These are phyloP conservation scores for Drosophila affinis DNA, from an alignment of 2,888 invertebrate genomes.

Conservation along the genomic window DNA sequence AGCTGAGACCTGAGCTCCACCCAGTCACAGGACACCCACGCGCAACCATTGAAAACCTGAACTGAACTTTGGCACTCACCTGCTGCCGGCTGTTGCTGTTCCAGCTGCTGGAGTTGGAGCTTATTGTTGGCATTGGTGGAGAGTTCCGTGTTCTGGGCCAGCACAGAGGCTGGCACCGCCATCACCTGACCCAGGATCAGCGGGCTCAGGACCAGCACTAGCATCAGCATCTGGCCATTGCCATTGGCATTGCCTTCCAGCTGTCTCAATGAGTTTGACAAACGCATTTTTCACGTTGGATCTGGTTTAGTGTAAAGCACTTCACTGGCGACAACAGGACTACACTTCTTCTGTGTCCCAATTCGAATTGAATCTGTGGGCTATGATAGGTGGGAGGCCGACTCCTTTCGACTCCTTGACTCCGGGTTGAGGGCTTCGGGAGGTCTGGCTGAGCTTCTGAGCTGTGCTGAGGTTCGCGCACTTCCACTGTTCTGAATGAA, in stretches of 20 bases:
- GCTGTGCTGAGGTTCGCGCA: constrained; percentile 63
- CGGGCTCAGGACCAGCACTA: constrained; percentile 61
- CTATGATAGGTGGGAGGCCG: constrained; percentile 20
- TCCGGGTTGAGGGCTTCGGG: constrained; percentile 8
- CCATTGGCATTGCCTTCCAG: neutral
- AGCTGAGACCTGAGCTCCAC: constrained; percentile 8
- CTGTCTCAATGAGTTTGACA: constrained; percentile 36
- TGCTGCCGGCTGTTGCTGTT: constrained; percentile 65
- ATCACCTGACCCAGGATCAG: constrained; percentile 48
- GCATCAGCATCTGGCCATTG: neutral
- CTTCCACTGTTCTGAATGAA: constrained; percentile 81
- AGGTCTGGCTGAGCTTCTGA: constrained; percentile 2
- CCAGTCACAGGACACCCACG: constrained; percentile 37
- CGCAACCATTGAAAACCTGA: constrained; percentile 32
- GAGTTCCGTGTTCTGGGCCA: constrained; percentile 82
- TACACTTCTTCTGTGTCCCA: constrained; percentile 9
- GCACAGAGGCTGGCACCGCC: constrained; percentile 83
- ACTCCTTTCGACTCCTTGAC: constrained; percentile 25
- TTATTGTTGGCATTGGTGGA: constrained; percentile 72
- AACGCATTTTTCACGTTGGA: constrained; percentile 49
- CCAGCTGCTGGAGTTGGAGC: constrained; percentile 60
- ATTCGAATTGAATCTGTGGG: constrained; percentile 17
- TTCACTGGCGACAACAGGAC: constrained; percentile 4
- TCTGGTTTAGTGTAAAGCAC: constrained; percentile 1
- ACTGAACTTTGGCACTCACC: constrained; percentile 70